Evolutionary conservation across 2,888 invertebrate genomes (phyloP), one percentile per base, ranked within the genome.

Genomic region (Pomacea canaliculata): DNA sequence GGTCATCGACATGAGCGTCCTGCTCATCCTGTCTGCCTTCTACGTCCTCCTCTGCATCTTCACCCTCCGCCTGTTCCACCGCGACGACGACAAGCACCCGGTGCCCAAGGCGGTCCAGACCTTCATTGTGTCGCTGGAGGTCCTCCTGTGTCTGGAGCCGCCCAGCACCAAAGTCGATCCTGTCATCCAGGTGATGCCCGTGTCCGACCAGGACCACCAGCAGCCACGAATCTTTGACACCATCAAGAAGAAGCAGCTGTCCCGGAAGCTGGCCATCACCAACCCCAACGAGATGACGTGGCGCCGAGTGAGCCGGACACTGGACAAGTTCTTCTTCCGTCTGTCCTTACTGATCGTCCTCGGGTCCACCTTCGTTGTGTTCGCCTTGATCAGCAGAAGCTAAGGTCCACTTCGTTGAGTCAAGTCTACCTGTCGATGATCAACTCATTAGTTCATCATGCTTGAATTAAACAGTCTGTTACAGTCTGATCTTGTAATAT

Each of bases 31-130:
- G 62, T 74, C 74, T 60, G 74, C 69, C 16, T 0, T 74, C 60
- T 74, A 74, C 74, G 74, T 74, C 7, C 69, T 74, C 8, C 51
- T 68, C 9, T 69, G 69, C 74, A 74, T 74, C 62, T 23, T 74
- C 16, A 62, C 74, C n/a, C 69, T 74, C 12, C 74, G 69, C 23
- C 69, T 74, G 60, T 62, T 74, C 12, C 69, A 69, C 69, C 69
- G 74, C 1, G 69, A 74, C 46, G 12, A 56, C 56, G 37, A 48
- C 67, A 66, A 73, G 37, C 67, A 67, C 8, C 67, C 67, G n/a
- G 73, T 73, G 46, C 73, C 73, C 19, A 56, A 10, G n/a, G 10
- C 59, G 27, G 56, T 73, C 27, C 73, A 73, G 67, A 73, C 49
- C n/a, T 23, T 67, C 46, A 68, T 73, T 7, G 67, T 73, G 3